A percentile compares a stretch with the other conserved stretches of the same genome.
phyloP scores from a whole-genome alignment of 2,888 invertebrate genomes.

The Rapana venosa region DNA sequence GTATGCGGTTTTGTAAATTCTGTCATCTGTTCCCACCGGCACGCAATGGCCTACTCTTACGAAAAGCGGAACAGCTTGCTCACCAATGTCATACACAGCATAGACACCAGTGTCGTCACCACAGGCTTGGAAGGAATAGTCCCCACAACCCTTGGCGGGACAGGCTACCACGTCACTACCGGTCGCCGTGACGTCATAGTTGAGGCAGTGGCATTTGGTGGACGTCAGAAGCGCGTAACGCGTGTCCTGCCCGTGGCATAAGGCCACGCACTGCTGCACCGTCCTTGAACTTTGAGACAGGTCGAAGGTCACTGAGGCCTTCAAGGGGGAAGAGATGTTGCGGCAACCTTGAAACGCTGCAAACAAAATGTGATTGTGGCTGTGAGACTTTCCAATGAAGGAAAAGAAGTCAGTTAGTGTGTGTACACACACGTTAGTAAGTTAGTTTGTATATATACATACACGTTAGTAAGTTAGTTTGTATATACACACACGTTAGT shows the following conservation, averaged over 20 bases:
- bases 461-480: too few species aligned
- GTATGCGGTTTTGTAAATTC: too few species aligned
- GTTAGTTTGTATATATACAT: too few species aligned
- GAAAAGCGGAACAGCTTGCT: background rate
- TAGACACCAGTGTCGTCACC: background rate
- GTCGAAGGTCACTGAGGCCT: background rate
- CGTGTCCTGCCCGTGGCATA: conserved; percentile 29
- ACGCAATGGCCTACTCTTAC: too few species aligned
- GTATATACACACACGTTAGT: too few species aligned
- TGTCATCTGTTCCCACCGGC: too few species aligned
- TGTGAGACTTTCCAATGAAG: too few species aligned
- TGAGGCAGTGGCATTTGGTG: conserved; percentile 22
- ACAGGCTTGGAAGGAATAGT: conserved; percentile 4
- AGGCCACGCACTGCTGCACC: conserved; percentile 39
- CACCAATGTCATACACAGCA: conserved; percentile 27
- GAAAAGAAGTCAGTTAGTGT: too few species aligned
- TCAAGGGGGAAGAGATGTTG: background rate
- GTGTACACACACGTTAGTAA: too few species aligned
- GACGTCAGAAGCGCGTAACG: conserved; percentile 17
- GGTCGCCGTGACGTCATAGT: background rate
- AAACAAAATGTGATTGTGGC: background rate
- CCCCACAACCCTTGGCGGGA: background rate
- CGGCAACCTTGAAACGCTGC: conserved; percentile 17
- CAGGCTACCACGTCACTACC: conserved; percentile 1
- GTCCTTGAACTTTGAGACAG: conserved; percentile 5